phyloP scores from a whole-genome alignment of 1,140 invertebrate genomes.

The Contarinia nasturtii region DNA sequence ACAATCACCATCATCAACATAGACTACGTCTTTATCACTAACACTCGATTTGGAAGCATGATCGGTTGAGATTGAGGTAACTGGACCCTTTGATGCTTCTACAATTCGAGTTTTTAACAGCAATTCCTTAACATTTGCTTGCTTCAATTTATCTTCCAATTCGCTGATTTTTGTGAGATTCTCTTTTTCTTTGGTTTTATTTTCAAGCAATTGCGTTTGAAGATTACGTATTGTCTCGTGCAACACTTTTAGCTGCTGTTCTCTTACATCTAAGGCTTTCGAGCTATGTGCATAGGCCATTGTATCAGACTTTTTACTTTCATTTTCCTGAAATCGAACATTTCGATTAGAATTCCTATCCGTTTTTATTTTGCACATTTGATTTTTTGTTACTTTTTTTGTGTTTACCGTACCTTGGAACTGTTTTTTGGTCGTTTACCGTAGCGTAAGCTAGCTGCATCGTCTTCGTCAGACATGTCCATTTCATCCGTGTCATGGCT shows the following conservation, averaged over 20 bases:
- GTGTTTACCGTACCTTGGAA: conserved; percentile 13
- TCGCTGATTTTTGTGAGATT: conserved; percentile 38
- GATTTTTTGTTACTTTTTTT: not conserved
- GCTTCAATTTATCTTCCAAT: conserved; percentile 31
- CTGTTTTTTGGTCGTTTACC: conserved; percentile 17
- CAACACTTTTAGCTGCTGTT: conserved; percentile 24
- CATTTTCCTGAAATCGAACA: conserved; percentile 15
- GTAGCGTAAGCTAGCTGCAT: conserved; percentile 4
- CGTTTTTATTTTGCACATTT: conserved; percentile 11
- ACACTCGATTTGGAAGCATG: conserved; percentile 9
- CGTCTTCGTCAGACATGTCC: conserved; percentile 24
- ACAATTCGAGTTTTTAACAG: conserved; percentile 12
- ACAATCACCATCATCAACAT: not conserved
- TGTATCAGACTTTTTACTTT: too few relatives aligned
- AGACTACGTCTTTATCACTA: not conserved
- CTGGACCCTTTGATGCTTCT: conserved; percentile 12
- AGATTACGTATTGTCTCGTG: conserved; percentile 64
- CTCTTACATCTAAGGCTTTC: conserved; percentile 20
- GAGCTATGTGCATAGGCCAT: too few relatives aligned
- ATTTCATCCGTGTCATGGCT: conserved; percentile 18
- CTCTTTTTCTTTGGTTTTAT: conserved; percentile 37
- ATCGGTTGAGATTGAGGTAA: not conserved
- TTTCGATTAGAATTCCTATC: too few relatives aligned
- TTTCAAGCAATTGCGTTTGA: conserved; percentile 52
- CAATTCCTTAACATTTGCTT: conserved; percentile 16